Evolutionary conservation across 1,140 invertebrate species (phyloP), one percentile per base, ranked within the genome.

Genomic region (Telenomus remus): DNA sequence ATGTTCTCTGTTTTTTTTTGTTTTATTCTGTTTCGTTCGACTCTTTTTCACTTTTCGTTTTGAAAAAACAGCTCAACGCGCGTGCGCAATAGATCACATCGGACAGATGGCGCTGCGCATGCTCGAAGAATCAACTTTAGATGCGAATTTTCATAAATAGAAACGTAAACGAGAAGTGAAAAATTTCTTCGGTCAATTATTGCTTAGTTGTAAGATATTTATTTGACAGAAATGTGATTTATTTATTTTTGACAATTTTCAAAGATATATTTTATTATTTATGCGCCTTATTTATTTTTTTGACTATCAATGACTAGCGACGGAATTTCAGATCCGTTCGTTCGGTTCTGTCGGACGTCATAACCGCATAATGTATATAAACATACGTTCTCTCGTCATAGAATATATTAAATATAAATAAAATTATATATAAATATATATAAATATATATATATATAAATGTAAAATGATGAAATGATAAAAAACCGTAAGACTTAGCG

Each of bases 301-400:
- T 35, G 5, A 11, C 12, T 9, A 43, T n/a, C 4, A 19, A 13
- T 6, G 19, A 27, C 19, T 6, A 63, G 8, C 47, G 39, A 13
- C 54, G 63, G 39, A 66, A 66, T 66, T 66, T 34, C 34, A 49
- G 11, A 59, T n/a, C 12, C 3, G 15, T 46, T 47, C 49, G 53
- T 11, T 56, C 12, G 16, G 35, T 69, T 49, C 65, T 34, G 53
- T 63, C 51, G 61, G 14, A 79, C 80, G 77, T 85, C 80, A 84
- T 80, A 75, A 82, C 70, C 51, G 81, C 83, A 85, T 84, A 81
- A 79, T 86, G 84, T 86, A 86, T 79, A 85, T 86, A 76, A 68
- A 76, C 71, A 48, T 65, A 85, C 71, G 81, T 84, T 82, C 74
- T 86, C 80, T 82, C 80, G 80, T 84, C 82, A 27, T 27, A 27